phyloP scores from a whole-genome alignment of 2,888 invertebrate genomes.

The Sarcophaga carnaria region DNA sequence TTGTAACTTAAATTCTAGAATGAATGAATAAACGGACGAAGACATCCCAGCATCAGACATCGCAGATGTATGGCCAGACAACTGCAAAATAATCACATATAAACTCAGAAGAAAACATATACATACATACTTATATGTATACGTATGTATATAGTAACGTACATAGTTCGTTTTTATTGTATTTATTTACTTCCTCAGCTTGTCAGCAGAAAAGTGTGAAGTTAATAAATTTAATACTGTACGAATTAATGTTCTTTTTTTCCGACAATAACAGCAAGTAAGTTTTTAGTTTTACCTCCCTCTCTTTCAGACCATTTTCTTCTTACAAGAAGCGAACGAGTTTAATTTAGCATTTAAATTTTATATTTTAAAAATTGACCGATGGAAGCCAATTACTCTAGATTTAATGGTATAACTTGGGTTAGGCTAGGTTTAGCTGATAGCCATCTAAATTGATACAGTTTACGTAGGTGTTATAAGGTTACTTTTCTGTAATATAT shows the following conservation, averaged over 20 bases:
- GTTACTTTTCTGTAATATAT: too few species aligned
- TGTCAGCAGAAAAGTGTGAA: slow-evolving; percentile 54
- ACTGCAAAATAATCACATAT: background rate
- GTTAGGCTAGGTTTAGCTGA: too few species aligned
- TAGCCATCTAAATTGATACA: too few species aligned
- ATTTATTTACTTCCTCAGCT: slow-evolving; percentile 14
- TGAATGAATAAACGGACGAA: background rate
- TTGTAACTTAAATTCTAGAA: slow-evolving; percentile 15
- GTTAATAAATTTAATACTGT: slow-evolving; percentile 55
- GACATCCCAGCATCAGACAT: background rate
- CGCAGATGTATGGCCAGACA: background rate
- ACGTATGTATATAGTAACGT: background rate
- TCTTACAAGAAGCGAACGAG: too few species aligned
- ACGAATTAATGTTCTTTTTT: slow-evolving; percentile 42
- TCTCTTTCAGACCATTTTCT: too few species aligned
- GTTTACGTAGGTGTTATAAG: too few species aligned
- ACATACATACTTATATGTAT: too few species aligned
- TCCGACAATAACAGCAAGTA: background rate
- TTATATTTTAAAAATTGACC: too few species aligned
- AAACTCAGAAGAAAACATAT: background rate
- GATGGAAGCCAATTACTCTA: too few species aligned
- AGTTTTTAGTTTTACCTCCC: too few species aligned
- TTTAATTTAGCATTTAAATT: too few species aligned
- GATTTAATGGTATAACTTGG: too few species aligned
- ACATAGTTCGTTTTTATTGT: background rate